Evolutionary conservation across 2,797 vertebrate genomes (phyloP).

Genomic region (Coendou prehensilis): DNA sequence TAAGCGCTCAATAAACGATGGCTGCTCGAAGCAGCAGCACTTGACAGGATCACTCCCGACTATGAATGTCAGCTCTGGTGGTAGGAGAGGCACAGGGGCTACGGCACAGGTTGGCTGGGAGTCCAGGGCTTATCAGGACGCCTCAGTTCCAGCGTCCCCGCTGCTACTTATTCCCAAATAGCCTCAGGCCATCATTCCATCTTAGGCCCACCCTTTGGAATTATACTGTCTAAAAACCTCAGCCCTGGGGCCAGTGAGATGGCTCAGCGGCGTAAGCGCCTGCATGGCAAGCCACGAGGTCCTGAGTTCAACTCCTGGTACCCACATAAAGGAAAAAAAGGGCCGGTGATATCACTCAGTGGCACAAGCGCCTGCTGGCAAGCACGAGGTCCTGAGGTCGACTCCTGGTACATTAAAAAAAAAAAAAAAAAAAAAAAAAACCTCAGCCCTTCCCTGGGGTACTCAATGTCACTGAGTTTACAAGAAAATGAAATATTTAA

Average conservation of each 20-base stretch:
- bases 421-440: neutral
- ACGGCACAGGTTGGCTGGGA: neutral
- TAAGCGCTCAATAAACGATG: conserved; percentile 71
- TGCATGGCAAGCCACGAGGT: too few species aligned
- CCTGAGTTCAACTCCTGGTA: too few species aligned
- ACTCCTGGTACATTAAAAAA: too few species aligned
- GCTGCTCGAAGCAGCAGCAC: neutral
- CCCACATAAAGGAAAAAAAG: too few species aligned
- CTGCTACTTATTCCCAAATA: neutral
- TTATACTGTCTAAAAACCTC: neutral
- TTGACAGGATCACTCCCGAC: fast-evolving
- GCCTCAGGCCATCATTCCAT: neutral
- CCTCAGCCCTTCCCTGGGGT: neutral
- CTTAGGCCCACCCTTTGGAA: neutral
- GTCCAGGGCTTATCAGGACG: neutral
- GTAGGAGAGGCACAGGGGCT: neutral
- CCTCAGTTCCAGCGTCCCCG: neutral
- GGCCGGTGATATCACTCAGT: too few species aligned
- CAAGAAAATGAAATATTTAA: neutral
- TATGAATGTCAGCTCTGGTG: neutral
- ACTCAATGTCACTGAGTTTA: neutral
- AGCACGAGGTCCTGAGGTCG: too few species aligned
- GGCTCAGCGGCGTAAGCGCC: too few species aligned
- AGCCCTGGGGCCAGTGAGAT: neutral
- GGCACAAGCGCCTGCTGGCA: too few species aligned